A percentile compares a stretch with the other conserved stretches of the same genome.
These are phyloP conservation scores for Neuroterus valhalla DNA, from an alignment of 1,140 invertebrate genomes.

Conservation along the genomic window DNA sequence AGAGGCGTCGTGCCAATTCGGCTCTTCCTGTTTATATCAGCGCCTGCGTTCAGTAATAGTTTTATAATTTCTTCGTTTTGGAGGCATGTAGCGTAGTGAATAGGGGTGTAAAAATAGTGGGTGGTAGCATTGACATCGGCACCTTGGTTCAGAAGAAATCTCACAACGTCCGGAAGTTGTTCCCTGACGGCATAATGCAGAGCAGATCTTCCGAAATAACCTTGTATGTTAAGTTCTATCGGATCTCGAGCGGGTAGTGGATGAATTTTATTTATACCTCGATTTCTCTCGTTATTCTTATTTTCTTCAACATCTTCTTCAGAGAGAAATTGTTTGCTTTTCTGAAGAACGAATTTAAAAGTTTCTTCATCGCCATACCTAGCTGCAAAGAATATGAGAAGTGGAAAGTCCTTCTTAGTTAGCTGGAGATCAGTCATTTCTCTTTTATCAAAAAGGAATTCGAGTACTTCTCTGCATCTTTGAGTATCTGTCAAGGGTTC, in stretches of 20 bases:
- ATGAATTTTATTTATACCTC: too few relatives aligned
- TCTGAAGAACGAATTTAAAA: not conserved
- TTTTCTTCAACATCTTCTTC: not conserved
- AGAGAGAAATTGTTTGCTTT: not conserved
- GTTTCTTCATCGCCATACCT: not conserved
- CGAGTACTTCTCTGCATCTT: not conserved
- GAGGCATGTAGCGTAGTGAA: not conserved
- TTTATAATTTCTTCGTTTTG: not conserved
- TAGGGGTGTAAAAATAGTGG: not conserved
- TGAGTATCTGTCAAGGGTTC: not conserved
- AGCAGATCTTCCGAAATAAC: not conserved
- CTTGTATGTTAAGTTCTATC: not conserved
- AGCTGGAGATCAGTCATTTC: not conserved
- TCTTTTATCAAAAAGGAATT: not conserved
- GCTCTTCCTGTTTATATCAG: not conserved
- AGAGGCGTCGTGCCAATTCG: not conserved
- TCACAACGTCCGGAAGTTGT: not conserved
- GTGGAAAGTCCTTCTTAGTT: not conserved
- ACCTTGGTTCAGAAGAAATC: not conserved
- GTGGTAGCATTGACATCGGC: not conserved
- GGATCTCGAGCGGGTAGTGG: not conserved
- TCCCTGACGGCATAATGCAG: not conserved
- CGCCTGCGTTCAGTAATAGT: not conserved
- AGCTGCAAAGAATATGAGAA: not conserved
- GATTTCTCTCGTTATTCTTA: too few relatives aligned